phyloP scores from a whole-genome alignment of 2,797 vertebrate genomes.

The Microtus agrestis region DNA sequence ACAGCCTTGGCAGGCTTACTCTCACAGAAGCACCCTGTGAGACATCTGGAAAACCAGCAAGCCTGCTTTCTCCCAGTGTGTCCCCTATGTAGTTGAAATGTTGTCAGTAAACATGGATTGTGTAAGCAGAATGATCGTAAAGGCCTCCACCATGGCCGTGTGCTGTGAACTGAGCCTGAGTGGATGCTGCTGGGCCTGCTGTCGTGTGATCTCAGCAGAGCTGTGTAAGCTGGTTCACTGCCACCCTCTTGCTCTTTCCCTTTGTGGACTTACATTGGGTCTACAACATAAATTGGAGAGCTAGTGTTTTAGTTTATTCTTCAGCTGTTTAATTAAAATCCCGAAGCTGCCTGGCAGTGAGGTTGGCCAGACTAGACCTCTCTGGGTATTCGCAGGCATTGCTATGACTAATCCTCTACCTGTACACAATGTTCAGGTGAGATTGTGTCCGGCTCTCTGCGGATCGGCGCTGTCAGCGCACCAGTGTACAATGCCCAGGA shows the following conservation, averaged over 20 bases:
- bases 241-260: neutral
- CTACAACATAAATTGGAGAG: neutral
- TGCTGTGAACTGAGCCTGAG: constrained; percentile 6
- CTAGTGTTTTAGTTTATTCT: constrained; percentile 31
- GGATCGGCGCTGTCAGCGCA: constrained; percentile 91
- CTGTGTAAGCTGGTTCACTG: neutral
- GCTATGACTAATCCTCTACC: constrained; percentile 58
- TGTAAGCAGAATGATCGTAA: constrained; percentile 16
- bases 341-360: neutral
- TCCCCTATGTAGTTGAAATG: constrained; percentile 46
- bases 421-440: constrained; percentile 88
- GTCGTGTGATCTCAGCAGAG: neutral
- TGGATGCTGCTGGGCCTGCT: constrained; percentile 42
- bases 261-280: neutral
- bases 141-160: neutral
- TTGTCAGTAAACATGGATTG: neutral
- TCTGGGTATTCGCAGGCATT: neutral
- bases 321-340: constrained; percentile 54
- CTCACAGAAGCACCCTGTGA: neutral
- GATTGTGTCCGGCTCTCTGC: constrained; percentile 91
- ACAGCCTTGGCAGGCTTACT: too few species aligned
- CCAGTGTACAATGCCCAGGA: constrained; percentile 90
- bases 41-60: constrained; percentile 7
- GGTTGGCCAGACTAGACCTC: neutral
- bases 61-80: neutral